phyloP scores from a whole-genome alignment of 2,797 vertebrate species.

The Hemibagrus guttatus region DNA sequence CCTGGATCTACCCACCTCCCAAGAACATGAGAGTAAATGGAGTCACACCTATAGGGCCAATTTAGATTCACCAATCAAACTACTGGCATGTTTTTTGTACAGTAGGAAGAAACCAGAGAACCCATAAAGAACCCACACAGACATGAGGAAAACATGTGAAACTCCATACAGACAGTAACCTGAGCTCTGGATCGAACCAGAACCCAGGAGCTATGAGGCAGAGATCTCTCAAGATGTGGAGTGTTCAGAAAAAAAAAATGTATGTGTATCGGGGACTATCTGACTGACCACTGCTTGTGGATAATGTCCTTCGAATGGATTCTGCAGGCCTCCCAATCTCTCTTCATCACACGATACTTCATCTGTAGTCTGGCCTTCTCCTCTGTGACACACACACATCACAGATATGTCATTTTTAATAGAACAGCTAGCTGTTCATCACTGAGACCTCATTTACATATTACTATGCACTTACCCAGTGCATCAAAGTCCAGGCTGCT shows the following conservation, averaged over 20 bases:
- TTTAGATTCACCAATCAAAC: not conserved
- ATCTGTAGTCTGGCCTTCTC: slow-evolving; percentile 80
- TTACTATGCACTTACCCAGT: slow-evolving; percentile 64
- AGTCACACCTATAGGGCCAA: not conserved
- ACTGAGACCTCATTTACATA: not conserved
- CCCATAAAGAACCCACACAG: not conserved
- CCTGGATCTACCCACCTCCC: too few species aligned
- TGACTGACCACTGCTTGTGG: slow-evolving; percentile 79
- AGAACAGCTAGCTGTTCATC: not conserved
- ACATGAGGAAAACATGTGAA: not conserved
- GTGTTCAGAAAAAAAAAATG: not conserved
- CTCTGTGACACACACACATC: slow-evolving; percentile 54
- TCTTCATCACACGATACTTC: slow-evolving; percentile 81
- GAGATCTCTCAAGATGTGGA: not conserved
- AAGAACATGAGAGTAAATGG: not conserved
- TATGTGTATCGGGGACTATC: not conserved
- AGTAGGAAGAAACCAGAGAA: not conserved
- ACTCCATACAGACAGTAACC: not conserved
- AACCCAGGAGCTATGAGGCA: not conserved
- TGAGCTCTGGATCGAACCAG: not conserved
- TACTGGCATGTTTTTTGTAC: not conserved
- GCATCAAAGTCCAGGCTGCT: slow-evolving; percentile 75
- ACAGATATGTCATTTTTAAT: not conserved
- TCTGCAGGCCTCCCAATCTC: slow-evolving; percentile 73
- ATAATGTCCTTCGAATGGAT: slow-evolving; percentile 75